Conservation (phyloP, 2,888 invertebrate species). For the Toxonevra muliebris region DNA sequence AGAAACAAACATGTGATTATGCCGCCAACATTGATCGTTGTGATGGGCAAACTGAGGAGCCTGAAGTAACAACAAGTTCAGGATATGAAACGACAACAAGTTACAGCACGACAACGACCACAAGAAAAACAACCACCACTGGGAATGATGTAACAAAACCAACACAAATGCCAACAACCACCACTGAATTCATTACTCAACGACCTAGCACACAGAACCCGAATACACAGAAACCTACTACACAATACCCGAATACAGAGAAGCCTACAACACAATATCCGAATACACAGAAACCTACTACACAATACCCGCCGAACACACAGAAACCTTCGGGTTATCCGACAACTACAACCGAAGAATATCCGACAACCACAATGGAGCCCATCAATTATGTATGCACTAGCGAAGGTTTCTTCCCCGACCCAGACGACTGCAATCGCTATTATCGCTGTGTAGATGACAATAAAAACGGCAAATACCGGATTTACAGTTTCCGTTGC, state of each 20-base stretch:
- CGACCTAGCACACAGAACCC: conserved; percentile 23
- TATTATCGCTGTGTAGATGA: conserved; percentile 69
- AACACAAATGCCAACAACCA: conserved; percentile 36
- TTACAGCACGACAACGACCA: conserved; percentile 15
- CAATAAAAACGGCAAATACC: conserved; percentile 62
- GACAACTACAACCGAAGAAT: conserved; percentile 33
- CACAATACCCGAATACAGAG: conserved; percentile 19
- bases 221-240: conserved; percentile 20
- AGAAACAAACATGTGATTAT: conserved; percentile 70
- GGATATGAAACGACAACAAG: conserved; percentile 22
- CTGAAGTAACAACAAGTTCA: conserved; percentile 34
- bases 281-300: conserved; percentile 27
- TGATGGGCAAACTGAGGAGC: conserved; percentile 45
- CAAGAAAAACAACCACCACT: conserved; percentile 40
- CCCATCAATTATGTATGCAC: conserved; percentile 57
- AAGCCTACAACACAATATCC: conserved; percentile 36
- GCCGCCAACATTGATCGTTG: conserved; percentile 60
- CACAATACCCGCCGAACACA: conserved; percentile 35
- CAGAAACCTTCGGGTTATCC: neutral
- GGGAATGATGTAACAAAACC: conserved; percentile 45
- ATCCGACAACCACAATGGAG: conserved; percentile 42
- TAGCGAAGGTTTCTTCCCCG: conserved; percentile 65
- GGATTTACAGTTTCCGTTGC: conserved; percentile 67
- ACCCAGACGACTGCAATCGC: conserved; percentile 68
- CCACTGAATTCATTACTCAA: conserved; percentile 21